Evolutionary conservation across 1,140 invertebrate genomes (phyloP).

Genomic region (Tetramorium alpestre): DNA sequence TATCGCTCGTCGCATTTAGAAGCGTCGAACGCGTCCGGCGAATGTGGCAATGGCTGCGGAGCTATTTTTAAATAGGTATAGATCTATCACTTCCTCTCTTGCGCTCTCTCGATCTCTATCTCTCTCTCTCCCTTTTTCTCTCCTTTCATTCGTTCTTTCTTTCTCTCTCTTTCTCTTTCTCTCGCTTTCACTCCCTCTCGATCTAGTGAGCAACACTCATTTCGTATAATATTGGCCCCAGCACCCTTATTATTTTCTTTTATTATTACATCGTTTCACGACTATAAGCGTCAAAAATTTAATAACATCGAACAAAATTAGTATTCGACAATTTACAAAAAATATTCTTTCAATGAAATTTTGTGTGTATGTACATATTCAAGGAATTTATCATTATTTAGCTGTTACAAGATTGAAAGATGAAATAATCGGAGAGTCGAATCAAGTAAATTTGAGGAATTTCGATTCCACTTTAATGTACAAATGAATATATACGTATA

Average conservation of each 20-base stretch:
- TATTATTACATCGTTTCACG: slow-evolving; percentile 69
- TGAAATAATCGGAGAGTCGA: not conserved
- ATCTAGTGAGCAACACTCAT: slow-evolving; percentile 71
- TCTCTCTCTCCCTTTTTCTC: slow-evolving; percentile 42
- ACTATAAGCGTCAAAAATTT: slow-evolving; percentile 20
- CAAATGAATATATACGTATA: not conserved
- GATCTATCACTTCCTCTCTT: slow-evolving; percentile 45
- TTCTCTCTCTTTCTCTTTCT: slow-evolving; percentile 22
- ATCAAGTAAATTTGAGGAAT: not conserved
- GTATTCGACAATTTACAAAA: not conserved
- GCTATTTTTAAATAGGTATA: slow-evolving; percentile 54
- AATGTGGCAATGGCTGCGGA: slow-evolving; percentile 58
- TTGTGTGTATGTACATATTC: not conserved
- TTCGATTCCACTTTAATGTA: not conserved
- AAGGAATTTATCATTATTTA: not conserved
- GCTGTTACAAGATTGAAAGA: not conserved
- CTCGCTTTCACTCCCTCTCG: slow-evolving; percentile 55
- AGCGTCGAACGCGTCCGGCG: slow-evolving; percentile 42
- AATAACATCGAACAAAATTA: slow-evolving; percentile 3
- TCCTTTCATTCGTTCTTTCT: not conserved
- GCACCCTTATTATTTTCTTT: slow-evolving; percentile 76
- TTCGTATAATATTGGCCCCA: slow-evolving; percentile 80
- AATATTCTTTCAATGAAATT: not conserved
- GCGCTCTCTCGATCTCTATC: slow-evolving; percentile 13
- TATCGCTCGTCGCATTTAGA: slow-evolving; percentile 43